phyloP scores from a whole-genome alignment of 2,113 vertebrate species.

The Nestor notabilis region DNA sequence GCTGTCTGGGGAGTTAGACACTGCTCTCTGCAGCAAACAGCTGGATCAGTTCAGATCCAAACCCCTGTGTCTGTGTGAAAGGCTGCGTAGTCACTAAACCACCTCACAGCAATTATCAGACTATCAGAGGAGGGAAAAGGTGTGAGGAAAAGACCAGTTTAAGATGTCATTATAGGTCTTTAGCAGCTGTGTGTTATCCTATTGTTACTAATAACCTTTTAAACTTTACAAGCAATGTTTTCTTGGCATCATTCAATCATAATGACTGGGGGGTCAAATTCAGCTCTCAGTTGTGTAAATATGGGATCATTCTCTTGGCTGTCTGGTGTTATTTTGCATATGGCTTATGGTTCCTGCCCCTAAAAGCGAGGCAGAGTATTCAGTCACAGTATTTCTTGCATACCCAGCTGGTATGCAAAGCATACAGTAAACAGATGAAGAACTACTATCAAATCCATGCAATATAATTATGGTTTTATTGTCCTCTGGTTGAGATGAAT shows the following conservation, averaged over 20 bases:
- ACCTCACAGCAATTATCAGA: not conserved
- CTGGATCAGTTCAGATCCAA: conserved; percentile 1
- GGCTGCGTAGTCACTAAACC: not conserved
- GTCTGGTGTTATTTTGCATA: conserved; percentile 28
- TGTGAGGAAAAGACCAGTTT: conserved; percentile 22
- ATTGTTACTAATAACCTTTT: conserved; percentile 39
- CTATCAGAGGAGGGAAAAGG: not conserved
- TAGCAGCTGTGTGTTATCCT: conserved; percentile 45
- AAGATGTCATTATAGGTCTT: not conserved
- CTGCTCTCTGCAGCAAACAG: conserved; percentile 11
- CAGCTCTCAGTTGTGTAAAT: conserved; percentile 43
- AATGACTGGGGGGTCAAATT: conserved; percentile 30
- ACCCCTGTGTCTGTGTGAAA: not conserved
- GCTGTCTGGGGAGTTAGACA: not conserved
- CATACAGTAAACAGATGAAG: not conserved
- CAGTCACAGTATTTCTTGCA: not conserved
- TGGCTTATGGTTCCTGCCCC: conserved; percentile 16
- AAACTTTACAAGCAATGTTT: conserved; percentile 30
- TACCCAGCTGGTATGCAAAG: not conserved
- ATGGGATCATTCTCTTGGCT: conserved; percentile 33
- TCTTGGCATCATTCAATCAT: conserved; percentile 33
- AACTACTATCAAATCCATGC: not conserved
- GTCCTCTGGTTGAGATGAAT: not conserved
- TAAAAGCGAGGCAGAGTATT: not conserved
- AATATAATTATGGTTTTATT: not conserved